Evolutionary conservation across 92 coral and sea anemone genomes (phyloP), one percentile per base, ranked within the genome.

Genomic region (Palythoa heliodiscus): DNA sequence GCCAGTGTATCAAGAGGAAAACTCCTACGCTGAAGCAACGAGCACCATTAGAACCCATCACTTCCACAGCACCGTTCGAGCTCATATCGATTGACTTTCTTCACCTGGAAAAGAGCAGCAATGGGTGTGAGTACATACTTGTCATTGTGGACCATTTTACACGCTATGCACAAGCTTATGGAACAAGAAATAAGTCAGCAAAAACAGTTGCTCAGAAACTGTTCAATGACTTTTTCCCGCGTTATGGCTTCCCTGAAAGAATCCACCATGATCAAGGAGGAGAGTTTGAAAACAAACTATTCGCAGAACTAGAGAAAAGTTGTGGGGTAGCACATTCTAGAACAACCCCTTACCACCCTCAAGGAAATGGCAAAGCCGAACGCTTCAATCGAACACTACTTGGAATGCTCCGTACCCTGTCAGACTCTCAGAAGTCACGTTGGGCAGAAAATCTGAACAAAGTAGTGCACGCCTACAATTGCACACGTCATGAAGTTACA

Each of bases 31-130:
- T 70, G 73, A 70, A 70, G 43, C 73, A 70, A 70, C 73, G 73
- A 23, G 73, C 73, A 70, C 48, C 73, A 70, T 70, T 70, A 71
- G 70, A 71, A 71, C 75, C 75, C 16, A 39, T 71, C n/a, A 71
- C 52, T 0, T 71, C 75, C 50, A 73, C 77, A 73, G 57, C 77
- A 40, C 77, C 22, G 57, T 73, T 73, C 57, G 57, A 73, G 63
- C 10, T 74, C 3, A 48, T 74, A 48, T 48, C 60, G 19, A 74
- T 50, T 24, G 63, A 74, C 63, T 48, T 74, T 24, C 78, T 74
- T 39, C 39, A 74, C 39, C 63, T 74, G 19, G 78, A 74, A 15
- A 74, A 63, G 20, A 74, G 78, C 60, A 74, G 78, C 63, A 74
- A 48, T 74, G 78, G 63, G 50, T 74, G n/a, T n/a, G n/a, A n/a